A percentile compares a stretch with the other conserved stretches of the same genome.
Evolutionary conservation across 2,888 invertebrate species (phyloP).

Genomic region (Agriopis leucophaearia): DNA sequence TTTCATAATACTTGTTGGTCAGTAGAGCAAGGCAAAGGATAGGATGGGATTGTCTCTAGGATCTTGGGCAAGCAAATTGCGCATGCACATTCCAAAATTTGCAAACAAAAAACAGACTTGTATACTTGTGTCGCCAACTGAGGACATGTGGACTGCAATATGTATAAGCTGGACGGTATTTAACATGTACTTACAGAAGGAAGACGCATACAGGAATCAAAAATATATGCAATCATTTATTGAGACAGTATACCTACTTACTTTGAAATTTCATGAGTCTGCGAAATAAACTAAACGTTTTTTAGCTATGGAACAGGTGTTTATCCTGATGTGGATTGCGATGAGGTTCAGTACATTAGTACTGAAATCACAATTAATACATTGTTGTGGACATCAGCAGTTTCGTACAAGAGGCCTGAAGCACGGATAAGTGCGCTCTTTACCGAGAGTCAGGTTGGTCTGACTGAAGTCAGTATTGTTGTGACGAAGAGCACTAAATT

Average conservation of each 20-base stretch:
- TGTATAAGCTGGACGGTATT: slow-evolving; percentile 2
- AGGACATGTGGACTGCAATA: slow-evolving; percentile 5
- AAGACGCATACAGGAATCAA: slow-evolving; percentile 20
- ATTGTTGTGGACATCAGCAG: too few species aligned
- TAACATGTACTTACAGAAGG: slow-evolving; percentile 5
- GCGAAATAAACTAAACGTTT: too few species aligned
- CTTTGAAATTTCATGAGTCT: background rate
- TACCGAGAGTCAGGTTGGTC: too few species aligned
- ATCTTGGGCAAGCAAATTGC: background rate
- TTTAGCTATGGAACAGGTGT: too few species aligned
- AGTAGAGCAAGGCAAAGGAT: too few species aligned
- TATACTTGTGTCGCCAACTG: background rate
- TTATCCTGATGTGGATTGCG: too few species aligned
- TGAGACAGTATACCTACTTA: background rate
- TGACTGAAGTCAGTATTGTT: too few species aligned
- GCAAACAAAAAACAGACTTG: background rate
- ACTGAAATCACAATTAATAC: too few species aligned
- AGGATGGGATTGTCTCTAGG: background rate
- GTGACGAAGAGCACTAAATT: background rate
- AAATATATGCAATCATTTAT: slow-evolving; percentile 10
- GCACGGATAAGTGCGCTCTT: too few species aligned
- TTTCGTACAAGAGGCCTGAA: too few species aligned
- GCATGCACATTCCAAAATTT: background rate
- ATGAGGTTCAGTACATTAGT: too few species aligned
- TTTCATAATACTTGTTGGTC: too few species aligned